A percentile compares a stretch with the other conserved stretches of the same genome.
Conservation (phyloP, 2,113 vertebrate genomes). For the Onychostruthus taczanowskii region DNA sequence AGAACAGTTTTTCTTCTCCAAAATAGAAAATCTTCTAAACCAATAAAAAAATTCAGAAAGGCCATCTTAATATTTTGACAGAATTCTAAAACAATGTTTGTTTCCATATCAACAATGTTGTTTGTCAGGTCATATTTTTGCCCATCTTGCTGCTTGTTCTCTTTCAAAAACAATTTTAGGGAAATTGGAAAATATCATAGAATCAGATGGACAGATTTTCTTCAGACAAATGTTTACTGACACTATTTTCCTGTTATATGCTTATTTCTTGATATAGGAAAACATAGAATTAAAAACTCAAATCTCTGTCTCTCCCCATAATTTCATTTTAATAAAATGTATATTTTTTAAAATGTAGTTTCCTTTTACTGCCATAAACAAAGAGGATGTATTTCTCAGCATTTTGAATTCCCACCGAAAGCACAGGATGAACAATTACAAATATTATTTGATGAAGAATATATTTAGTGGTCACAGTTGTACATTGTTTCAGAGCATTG, state of each 20-base stretch:
- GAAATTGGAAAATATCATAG: not conserved
- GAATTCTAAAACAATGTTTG: not conserved
- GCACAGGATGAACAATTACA: not conserved
- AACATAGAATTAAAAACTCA: not conserved
- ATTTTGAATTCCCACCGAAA: not conserved
- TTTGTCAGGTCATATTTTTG: not conserved
- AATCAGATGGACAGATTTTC: not conserved
- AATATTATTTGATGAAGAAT: not conserved
- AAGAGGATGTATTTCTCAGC: not conserved
- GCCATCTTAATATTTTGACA: not conserved
- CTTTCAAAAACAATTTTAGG: not conserved
- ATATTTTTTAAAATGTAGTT: not conserved
- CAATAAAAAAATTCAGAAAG: not conserved
- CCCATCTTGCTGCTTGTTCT: not conserved
- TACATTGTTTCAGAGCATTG: not conserved
- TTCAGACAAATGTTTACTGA: not conserved
- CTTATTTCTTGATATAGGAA: not conserved
- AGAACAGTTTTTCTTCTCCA: not conserved
- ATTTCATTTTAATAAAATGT: not conserved
- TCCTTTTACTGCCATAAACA: not conserved
- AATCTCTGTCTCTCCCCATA: not conserved
- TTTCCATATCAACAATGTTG: not conserved
- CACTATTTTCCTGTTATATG: not conserved
- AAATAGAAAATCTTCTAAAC: not conserved
- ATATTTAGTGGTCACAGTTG: not conserved